A percentile compares a stretch with the other conserved stretches of the same genome.
These are phyloP conservation scores for Lepeophtheirus nordmannii DNA, from an alignment of 2,888 invertebrate genomes.

Conservation along the genomic window DNA sequence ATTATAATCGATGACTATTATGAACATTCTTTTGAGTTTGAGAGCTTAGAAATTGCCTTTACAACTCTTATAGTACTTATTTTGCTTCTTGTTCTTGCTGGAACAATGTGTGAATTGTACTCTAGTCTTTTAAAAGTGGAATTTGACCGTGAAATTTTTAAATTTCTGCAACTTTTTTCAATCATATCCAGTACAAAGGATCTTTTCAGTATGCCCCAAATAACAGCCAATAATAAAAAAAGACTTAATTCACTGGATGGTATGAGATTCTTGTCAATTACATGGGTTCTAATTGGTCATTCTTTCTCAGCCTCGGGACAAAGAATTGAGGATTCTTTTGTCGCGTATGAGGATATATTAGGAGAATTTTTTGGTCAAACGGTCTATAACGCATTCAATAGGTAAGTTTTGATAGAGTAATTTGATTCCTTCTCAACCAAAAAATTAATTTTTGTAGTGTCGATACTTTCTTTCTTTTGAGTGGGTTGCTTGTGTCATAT, in stretches of 20 bases:
- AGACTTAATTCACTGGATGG: not conserved
- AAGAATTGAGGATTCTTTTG: not conserved
- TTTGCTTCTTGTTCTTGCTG: not conserved
- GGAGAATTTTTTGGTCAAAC: not conserved
- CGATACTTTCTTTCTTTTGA: conserved; percentile 2
- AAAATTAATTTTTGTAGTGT: not conserved
- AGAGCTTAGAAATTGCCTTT: not conserved
- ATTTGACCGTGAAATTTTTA: not conserved
- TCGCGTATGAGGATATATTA: not conserved
- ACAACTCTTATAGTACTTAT: not conserved
- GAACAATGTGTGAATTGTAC: not conserved
- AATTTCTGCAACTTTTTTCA: not conserved
- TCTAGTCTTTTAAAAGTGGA: not conserved
- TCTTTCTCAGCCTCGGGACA: not conserved
- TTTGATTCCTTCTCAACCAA: no score
- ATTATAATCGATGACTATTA: not conserved
- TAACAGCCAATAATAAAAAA: not conserved
- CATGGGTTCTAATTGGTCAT: not conserved
- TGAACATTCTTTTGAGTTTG: no score
- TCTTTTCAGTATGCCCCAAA: not conserved
- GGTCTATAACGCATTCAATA: not conserved
- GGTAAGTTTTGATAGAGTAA: no score
- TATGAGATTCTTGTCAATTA: not conserved
- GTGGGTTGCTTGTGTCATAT: not conserved
- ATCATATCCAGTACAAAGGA: not conserved